Percentiles rank a stretch among this genome's conserved stretches.
These are phyloP conservation scores for Altica lythri DNA, from an alignment of 2,888 invertebrate genomes.

Conservation along the genomic window DNA sequence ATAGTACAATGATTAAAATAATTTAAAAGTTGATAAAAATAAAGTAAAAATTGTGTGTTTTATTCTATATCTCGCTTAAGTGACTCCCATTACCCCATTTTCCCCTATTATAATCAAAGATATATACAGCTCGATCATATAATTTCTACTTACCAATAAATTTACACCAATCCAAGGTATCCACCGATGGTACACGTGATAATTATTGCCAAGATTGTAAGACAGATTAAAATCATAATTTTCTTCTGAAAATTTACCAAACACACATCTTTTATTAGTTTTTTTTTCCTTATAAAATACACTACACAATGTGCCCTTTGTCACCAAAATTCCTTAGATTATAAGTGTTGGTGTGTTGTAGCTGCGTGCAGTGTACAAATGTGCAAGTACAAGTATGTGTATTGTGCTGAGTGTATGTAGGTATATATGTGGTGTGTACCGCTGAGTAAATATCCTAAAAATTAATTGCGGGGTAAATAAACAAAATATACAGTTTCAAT, in stretches of 20 bases:
- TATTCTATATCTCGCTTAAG: too few species aligned
- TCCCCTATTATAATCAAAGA: too few species aligned
- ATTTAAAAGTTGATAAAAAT: too few species aligned
- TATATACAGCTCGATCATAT: too few species aligned
- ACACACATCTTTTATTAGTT: conserved; percentile 32
- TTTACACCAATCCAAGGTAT: conserved; percentile 62
- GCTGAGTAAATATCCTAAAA: conserved; percentile 6
- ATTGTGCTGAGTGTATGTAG: conserved; percentile 7
- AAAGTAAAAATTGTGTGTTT: too few species aligned
- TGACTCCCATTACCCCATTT: too few species aligned
- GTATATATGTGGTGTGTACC: neutral
- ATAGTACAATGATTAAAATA: too few species aligned
- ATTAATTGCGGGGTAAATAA: neutral
- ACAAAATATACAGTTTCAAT: neutral
- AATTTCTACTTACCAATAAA: conserved; percentile 31
- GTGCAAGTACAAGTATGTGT: too few species aligned
- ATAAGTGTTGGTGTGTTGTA: conserved; percentile 8
- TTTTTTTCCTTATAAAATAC: conserved; percentile 32
- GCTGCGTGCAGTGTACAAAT: conserved; percentile 8
- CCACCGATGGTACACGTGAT: conserved; percentile 73
- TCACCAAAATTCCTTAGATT: conserved; percentile 35
- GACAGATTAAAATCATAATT: conserved; percentile 90
- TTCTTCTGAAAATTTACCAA: conserved; percentile 73
- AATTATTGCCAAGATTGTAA: conserved; percentile 81
- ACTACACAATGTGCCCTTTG: conserved; percentile 48